Percentiles rank a stretch among this genome's conserved stretches.
phyloP scores from a whole-genome alignment of 2,113 vertebrate genomes.

The Laterallus jamaicensis region DNA sequence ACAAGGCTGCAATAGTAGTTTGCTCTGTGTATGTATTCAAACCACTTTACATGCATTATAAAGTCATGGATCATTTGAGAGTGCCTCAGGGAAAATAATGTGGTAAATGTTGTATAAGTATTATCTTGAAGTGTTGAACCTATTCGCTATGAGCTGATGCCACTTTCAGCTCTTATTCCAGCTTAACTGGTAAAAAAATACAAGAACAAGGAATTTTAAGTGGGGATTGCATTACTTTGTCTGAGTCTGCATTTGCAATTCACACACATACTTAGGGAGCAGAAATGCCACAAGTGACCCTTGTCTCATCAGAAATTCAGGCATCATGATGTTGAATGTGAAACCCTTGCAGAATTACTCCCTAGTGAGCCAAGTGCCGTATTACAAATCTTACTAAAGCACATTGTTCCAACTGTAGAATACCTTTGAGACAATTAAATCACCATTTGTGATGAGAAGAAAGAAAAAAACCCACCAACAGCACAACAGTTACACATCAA shows the following conservation, averaged over 20 bases:
- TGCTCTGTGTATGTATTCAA: constrained; percentile 29
- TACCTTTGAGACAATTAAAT: neutral
- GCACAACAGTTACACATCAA: neutral
- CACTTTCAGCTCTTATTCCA: neutral
- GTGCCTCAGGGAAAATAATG: constrained; percentile 41
- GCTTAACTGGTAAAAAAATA: neutral
- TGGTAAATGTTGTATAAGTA: constrained; percentile 51
- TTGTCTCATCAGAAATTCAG: constrained; percentile 34
- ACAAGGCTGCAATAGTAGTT: neutral
- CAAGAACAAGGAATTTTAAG: neutral
- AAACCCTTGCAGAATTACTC: neutral
- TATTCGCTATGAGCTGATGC: neutral
- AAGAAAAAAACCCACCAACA: neutral
- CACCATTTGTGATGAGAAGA: neutral
- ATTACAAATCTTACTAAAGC: neutral
- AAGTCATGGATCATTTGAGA: constrained; percentile 50
- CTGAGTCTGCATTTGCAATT: neutral
- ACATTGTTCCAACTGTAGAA: neutral
- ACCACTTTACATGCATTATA: constrained; percentile 48
- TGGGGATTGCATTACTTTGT: neutral
- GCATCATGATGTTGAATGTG: neutral
- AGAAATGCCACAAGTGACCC: neutral
- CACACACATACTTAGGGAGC: neutral
- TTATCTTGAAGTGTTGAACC: neutral
- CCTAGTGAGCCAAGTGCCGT: neutral